phyloP scores from a whole-genome alignment of 2,113 vertebrate species.

The Desmodus rotundus region DNA sequence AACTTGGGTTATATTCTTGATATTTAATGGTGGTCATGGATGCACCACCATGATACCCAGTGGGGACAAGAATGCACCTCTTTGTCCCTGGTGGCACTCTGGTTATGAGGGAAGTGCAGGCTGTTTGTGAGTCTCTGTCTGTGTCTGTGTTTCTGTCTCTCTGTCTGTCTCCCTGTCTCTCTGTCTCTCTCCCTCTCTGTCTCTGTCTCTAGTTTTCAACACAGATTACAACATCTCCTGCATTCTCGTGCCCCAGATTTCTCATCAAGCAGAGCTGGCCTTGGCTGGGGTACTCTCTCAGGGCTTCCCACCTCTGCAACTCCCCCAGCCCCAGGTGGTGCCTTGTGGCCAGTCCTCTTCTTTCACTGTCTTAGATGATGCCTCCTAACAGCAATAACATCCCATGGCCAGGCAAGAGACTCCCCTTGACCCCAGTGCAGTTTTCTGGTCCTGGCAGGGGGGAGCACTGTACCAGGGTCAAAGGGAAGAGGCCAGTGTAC shows the following conservation, averaged over 20 bases:
- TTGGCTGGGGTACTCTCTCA: not conserved
- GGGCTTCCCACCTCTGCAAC: not conserved
- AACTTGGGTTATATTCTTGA: slow-evolving; percentile 8
- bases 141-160: not conserved
- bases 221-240: not conserved
- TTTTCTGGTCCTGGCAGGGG: fast-evolving
- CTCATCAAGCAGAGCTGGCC: not conserved
- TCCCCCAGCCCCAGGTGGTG: not conserved
- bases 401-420: not conserved
- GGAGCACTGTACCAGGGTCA: not conserved
- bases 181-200: not conserved
- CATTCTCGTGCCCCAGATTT: not conserved
- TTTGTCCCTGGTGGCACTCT: not conserved
- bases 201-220: not conserved
- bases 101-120: not conserved
- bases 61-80: not conserved
- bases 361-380: not conserved
- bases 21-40: not conserved
- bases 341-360: not conserved
- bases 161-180: no score
- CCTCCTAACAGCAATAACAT: not conserved
- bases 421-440: not conserved
- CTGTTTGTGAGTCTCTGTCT: not conserved
- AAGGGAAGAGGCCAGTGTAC: not conserved
- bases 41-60: not conserved